Evolutionary conservation across 2,113 vertebrate species (phyloP), one percentile per base, ranked within the genome.

Genomic region (Poecilia latipinna): DNA sequence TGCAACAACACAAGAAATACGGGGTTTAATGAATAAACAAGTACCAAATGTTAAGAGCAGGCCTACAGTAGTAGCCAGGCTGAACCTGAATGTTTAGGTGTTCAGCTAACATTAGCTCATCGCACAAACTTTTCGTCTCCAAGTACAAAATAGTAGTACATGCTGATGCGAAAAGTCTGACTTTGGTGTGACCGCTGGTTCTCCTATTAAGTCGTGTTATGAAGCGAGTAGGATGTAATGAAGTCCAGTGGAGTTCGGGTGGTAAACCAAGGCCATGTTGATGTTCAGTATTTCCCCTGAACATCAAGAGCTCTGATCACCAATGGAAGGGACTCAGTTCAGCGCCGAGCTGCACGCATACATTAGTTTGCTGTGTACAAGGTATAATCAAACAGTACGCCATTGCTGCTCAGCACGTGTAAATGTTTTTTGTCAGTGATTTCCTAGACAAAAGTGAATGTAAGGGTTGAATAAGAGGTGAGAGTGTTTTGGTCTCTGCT

Each of bases 201-300:
- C 24, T 10, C 8, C 10, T 6, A 3, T 8, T 31, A 32, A 61
- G 12, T 29, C 12, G 44, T 65, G 15, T 32, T 33, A 24, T 32
- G 62, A 29, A 17, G 35, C 19, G n/a, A 72, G 74, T 24, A 33
- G 70, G 63, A 69, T 11, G 26, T 19, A 61, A 51, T 69, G 63
- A 57, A 57, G 51, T 8, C 51, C 32, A 42, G 48, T 61, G 68
- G 35, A 70, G 71, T 82, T 83, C 80, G 79, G 79, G 83, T 75
- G 87, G 83, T 71, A 64, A 78, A 75, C 68, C 68, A 28, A 83
- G 77, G 84, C 87, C 85, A 67, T 61, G 63, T 70, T 69, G 66
- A 37, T 61, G 31, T 48, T 54, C 48, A 51, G 37, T 44, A 24
- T 79, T 70, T 54, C 29, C 12, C 29, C 35, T 12, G 8, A 42